phyloP scores from a whole-genome alignment of 2,797 vertebrate species.

The Phoebastria nigripes region DNA sequence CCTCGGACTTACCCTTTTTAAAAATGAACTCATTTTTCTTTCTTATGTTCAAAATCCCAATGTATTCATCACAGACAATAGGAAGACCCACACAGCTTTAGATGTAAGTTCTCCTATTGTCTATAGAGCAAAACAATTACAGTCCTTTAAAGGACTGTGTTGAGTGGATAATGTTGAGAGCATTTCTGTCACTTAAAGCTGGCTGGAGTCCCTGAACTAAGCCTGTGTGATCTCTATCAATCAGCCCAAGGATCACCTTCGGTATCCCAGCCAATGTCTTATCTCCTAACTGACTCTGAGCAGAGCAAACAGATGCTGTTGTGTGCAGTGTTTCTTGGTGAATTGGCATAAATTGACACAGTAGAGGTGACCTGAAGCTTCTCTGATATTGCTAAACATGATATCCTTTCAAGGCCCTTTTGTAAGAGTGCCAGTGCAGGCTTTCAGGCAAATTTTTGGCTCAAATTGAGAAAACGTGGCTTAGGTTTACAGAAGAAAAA shows the following conservation, averaged over 20 bases:
- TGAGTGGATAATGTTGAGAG: neutral
- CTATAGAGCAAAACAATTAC: neutral
- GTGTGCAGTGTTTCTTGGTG: neutral
- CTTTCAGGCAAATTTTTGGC: neutral
- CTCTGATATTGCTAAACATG: neutral
- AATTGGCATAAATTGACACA: neutral
- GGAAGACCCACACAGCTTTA: neutral
- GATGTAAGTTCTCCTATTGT: neutral
- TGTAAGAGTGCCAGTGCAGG: neutral
- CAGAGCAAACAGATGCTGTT: neutral
- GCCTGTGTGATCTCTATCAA: slow-evolving; percentile 1
- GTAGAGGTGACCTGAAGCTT: neutral
- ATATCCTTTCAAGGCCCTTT: neutral
- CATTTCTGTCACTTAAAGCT: slow-evolving; percentile 5
- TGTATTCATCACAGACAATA: neutral
- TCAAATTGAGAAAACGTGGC: neutral
- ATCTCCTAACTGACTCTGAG: slow-evolving; percentile 2
- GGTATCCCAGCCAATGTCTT: neutral
- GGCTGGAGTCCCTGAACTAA: slow-evolving; percentile 22
- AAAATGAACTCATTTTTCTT: neutral
- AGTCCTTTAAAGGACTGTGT: neutral
- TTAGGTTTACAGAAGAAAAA: neutral
- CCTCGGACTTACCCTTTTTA: neutral
- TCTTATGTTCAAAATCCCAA: neutral
- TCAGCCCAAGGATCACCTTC: slow-evolving; percentile 37